Evolutionary conservation across 2,113 vertebrate species (phyloP).

Genomic region (Ammodytes marinus): DNA sequence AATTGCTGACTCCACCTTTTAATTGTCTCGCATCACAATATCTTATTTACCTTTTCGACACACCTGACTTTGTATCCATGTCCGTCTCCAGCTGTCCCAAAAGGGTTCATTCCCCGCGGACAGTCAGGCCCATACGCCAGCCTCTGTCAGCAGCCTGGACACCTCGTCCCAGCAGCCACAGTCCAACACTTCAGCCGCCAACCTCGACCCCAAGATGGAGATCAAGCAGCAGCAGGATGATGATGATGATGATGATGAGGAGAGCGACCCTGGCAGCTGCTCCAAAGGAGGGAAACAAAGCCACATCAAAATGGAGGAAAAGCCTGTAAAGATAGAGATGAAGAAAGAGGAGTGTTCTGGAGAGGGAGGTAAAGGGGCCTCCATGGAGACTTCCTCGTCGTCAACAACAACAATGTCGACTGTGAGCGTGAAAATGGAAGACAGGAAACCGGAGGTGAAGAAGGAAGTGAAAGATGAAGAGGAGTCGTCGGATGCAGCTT

Average conservation of each 20-base stretch:
- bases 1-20: background rate
- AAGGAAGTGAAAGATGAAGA: constrained; percentile 92
- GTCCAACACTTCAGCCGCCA: constrained; percentile 84
- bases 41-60: background rate
- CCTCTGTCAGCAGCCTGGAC: constrained; percentile 94
- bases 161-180: constrained; percentile 90
- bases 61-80: background rate
- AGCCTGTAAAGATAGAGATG: constrained; percentile 83
- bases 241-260: constrained; percentile 79
- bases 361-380: constrained; percentile 90
- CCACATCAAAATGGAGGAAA: constrained; percentile 89
- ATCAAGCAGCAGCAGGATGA: constrained; percentile 89
- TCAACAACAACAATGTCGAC: background rate
- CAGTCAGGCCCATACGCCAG: constrained; percentile 92
- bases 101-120: constrained; percentile 90
- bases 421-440: constrained; percentile 80
- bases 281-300: constrained; percentile 83
- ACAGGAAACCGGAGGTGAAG: constrained; percentile 91
- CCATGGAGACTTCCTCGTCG: constrained; percentile 83
- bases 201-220: constrained; percentile 90
- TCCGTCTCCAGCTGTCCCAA: constrained; percentile 89
- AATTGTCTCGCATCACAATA: background rate
- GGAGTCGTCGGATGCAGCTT: constrained; percentile 85
- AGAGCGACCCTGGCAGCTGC: constrained; percentile 73
- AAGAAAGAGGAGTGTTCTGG: constrained; percentile 81